A percentile compares a stretch with the other conserved stretches of the same genome.
Evolutionary conservation across 2,113 vertebrate genomes (phyloP).

Genomic region (Callionymus lyra): DNA sequence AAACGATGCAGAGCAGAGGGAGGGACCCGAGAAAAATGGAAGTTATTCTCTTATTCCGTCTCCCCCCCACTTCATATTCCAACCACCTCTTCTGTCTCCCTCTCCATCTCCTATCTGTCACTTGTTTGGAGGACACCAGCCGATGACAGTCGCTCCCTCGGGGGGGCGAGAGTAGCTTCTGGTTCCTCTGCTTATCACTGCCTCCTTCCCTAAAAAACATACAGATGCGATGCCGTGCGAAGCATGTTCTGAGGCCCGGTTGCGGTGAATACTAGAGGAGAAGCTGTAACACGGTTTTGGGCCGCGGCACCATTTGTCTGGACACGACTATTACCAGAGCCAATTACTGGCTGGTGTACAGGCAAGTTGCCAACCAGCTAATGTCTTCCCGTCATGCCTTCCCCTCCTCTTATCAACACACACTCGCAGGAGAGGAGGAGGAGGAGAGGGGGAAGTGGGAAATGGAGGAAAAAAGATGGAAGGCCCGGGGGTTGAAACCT

Average conservation of each 20-base stretch:
- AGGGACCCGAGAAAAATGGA: slow-evolving; percentile 50
- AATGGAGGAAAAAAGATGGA: slow-evolving; percentile 31
- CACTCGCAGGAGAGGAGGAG: slow-evolving; percentile 14
- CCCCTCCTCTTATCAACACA: slow-evolving; percentile 32
- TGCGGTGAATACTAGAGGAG: slow-evolving; percentile 34
- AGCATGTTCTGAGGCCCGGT: slow-evolving; percentile 4
- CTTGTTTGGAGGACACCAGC: slow-evolving; percentile 39
- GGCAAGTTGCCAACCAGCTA: slow-evolving; percentile 55
- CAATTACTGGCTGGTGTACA: slow-evolving; percentile 60
- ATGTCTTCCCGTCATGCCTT: slow-evolving; percentile 61
- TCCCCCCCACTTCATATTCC: neutral
- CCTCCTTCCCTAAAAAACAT: slow-evolving; percentile 6
- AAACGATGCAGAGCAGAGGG: slow-evolving; percentile 48
- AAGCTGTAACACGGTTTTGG: slow-evolving; percentile 51
- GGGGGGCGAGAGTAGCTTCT: slow-evolving; percentile 21
- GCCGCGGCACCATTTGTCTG: slow-evolving; percentile 59
- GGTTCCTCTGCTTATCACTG: slow-evolving; percentile 27
- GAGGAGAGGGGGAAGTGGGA: slow-evolving; percentile 2
- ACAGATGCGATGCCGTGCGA: slow-evolving; percentile 1
- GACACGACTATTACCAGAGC: slow-evolving; percentile 60
- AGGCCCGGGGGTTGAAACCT: slow-evolving; percentile 39
- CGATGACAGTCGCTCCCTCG: slow-evolving; percentile 36
- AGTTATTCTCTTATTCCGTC: slow-evolving; percentile 26
- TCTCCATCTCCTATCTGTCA: slow-evolving; percentile 23
- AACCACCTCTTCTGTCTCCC: neutral